Conservation (phyloP, 2,113 vertebrate genomes). For the Ursus arctos region DNA sequence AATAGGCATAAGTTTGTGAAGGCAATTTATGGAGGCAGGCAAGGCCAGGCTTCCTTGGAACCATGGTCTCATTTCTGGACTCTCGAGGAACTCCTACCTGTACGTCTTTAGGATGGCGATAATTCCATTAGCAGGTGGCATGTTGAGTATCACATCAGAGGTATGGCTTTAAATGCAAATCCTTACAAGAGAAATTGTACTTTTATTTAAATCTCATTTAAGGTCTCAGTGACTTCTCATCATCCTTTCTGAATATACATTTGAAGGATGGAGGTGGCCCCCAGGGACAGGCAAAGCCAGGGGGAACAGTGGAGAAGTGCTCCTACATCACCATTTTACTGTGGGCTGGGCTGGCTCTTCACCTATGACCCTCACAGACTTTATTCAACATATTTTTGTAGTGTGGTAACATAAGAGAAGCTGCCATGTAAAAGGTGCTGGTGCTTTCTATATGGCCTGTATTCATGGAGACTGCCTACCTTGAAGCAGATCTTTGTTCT, state of each 20-base stretch:
- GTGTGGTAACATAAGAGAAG: background rate
- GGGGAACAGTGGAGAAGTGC: background rate
- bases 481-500: background rate
- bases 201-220: constrained; percentile 24
- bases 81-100: background rate
- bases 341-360: background rate
- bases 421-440: too few relatives aligned
- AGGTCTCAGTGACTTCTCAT: background rate
- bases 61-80: background rate
- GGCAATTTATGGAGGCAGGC: background rate
- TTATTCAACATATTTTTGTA: background rate
- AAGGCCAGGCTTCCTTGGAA: background rate
- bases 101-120: background rate
- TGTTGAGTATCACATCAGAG: background rate
- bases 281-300: background rate
- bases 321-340: background rate
- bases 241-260: background rate
- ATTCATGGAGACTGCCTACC: background rate
- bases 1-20: background rate
- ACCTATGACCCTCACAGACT: background rate
- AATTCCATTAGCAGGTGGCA: background rate
- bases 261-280: background rate
- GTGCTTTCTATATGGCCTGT: background rate
- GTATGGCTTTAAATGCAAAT: constrained; percentile 8
- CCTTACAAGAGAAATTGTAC: constrained; percentile 10